Evolutionary conservation across 2,113 vertebrate species (phyloP), one percentile per base, ranked within the genome.

Genomic region (Coryphaenoides rupestris): DNA sequence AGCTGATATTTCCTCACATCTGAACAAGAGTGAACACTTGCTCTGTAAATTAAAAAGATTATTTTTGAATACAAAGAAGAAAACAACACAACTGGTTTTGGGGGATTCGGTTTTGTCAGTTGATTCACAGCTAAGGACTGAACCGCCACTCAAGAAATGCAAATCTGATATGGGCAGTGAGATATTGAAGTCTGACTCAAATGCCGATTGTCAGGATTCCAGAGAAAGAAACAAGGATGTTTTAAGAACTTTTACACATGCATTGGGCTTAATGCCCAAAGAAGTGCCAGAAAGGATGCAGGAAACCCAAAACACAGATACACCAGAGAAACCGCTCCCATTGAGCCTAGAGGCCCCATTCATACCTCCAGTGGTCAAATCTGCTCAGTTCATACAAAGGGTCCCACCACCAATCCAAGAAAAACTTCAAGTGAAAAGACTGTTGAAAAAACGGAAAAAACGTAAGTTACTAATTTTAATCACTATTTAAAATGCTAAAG

Each of bases 21-120:
- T 58, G 66, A 69, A 74, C 59, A 76, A 66, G 13, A 56, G 62
- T 40, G 75, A 80, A 50, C 53, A 70, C 61, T 54, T 79, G 56
- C 67, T 87, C 21, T 80, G 63, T 47, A 84, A 82, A 73, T 65
- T 88, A n/a, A 91, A 86, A 56, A 81, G 83, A 0, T 77, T 86
- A 62, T 71, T 89, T 33, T 77, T 70, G 50, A 80, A 68, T 57
- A 77, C 70, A 68, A 90, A 83, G 59, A 76, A 68, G 59, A 78
- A 74, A 59, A 26, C 10, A 2, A 58, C 73, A 40, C 33, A 7
- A 40, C 33, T 40, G 33, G 33, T 0, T 40, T 40, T 40, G 33
- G 33, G 9, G 22, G 5, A 28, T 5, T 15, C 33, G 19, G n/a
- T 15, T 19, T 65, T 47, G 19, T 45, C 77, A 69, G 49, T 46